Percentiles rank a stretch among this genome's conserved stretches.
These are phyloP conservation scores for Stenolophus ochropezus DNA, from an alignment of 2,888 invertebrate genomes.

Conservation along the genomic window DNA sequence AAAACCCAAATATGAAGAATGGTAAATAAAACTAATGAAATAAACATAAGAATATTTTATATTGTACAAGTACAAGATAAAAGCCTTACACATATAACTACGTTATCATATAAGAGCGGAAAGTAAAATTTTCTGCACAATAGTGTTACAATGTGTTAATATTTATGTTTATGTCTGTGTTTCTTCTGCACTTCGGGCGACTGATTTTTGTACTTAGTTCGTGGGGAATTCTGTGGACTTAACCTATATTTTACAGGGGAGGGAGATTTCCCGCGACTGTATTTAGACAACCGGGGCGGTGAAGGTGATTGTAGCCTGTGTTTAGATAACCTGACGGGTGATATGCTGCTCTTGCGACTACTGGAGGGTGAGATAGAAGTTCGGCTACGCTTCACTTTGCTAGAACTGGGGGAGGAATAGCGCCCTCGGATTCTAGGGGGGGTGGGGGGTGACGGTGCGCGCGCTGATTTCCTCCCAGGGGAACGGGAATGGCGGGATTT, in stretches of 20 bases:
- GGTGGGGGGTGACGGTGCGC: constrained; percentile 70
- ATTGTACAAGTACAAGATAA: too few relatives aligned
- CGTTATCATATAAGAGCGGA: too few relatives aligned
- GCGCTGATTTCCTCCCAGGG: constrained; percentile 69
- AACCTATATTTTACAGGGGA: constrained; percentile 67
- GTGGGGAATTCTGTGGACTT: constrained; percentile 64
- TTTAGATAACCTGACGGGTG: constrained; percentile 67
- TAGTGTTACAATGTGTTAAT: constrained; percentile 70
- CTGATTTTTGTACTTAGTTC: constrained; percentile 67
- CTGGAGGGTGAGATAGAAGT: constrained; percentile 70
- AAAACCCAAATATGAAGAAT: too few relatives aligned
- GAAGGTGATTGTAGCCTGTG: constrained; percentile 69
- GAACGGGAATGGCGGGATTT: constrained; percentile 60
- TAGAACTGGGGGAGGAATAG: constrained; percentile 70
- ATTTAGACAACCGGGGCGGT: constrained; percentile 67
- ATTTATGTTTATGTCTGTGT: constrained; percentile 76
- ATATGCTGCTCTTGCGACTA: constrained; percentile 68
- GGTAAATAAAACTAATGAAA: too few relatives aligned
- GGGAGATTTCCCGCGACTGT: constrained; percentile 68
- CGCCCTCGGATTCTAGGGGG: constrained; percentile 70
- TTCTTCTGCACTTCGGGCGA: constrained; percentile 72
- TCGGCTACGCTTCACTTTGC: constrained; percentile 66
- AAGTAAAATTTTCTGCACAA: too few relatives aligned
- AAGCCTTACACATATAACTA: too few relatives aligned
- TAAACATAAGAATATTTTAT: too few relatives aligned